Conservation (phyloP, 2,888 invertebrate genomes). For the Dryococelus australis region DNA sequence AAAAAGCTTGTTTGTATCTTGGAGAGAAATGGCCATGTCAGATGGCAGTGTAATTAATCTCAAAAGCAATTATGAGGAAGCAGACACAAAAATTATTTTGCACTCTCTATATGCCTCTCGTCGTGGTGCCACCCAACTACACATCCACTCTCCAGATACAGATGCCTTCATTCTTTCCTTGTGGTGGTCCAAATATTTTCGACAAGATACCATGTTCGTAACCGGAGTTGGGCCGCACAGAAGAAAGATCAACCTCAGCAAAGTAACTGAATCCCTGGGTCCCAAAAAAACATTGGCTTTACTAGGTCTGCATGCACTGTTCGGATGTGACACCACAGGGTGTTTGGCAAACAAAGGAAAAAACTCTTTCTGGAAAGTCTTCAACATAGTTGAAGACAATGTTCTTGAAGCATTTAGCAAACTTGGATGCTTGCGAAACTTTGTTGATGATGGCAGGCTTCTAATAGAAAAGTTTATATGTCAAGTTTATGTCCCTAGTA, state of each 20-base stretch:
- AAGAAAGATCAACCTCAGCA: neutral
- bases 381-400: too few species aligned
- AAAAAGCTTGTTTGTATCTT: neutral
- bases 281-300: neutral
- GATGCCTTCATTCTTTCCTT: conserved; percentile 22
- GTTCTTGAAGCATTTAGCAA: too few species aligned
- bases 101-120: neutral
- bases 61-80: neutral
- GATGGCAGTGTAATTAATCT: neutral
- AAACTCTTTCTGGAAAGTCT: conserved; percentile 3
- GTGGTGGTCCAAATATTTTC: neutral
- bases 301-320: neutral
- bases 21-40: neutral
- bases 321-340: neutral
- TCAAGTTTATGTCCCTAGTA: neutral
- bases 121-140: neutral
- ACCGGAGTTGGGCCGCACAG: neutral
- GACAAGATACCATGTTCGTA: neutral
- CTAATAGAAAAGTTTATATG: neutral
- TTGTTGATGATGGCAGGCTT: neutral
- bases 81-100: conserved; percentile 25
- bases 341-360: neutral
- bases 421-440: neutral
- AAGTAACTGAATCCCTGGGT: neutral
- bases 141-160: conserved; percentile 18